Base-by-base conservation (phyloP, 1,140 invertebrate genomes). In the Tetramorium alpestre region DNA sequence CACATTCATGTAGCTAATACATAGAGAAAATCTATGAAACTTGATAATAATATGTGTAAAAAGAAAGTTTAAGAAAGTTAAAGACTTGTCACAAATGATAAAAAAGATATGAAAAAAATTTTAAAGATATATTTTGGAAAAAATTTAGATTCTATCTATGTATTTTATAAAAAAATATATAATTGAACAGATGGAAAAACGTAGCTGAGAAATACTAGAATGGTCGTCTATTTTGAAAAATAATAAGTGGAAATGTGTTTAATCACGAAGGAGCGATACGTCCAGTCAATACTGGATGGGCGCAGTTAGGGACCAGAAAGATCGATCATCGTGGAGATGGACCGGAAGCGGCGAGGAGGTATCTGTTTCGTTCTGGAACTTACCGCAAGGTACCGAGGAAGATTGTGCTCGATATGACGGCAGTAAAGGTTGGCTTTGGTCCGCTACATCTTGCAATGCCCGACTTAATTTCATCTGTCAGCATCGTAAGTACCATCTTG, bases 201-300 rank as follows among this genome's bases (percentile, higher is more conserved):
- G 1, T 62, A 62, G 28, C 16, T 70, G 18, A 70, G 25, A 65
- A 70, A 70, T 70, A 49, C 33, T 28, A 18, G n/a, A 60, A 60
- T 38, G 16, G 41, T 56, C 10, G 1, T 33, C 18, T 44, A 0
- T 5, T 10, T 58, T 11, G 0, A 1, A 62, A 49, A 49, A 78
- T 60, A 77, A 77, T 62, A 13, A 44, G 47, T 47, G 4, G 47
- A 60, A 81, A 38, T 64, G 56, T 18, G 18, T 4, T 84, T 62
- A 11, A 44, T 82, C 11, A 3, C 7, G 16, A 94, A 97, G 98
- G 89, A 98, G 97, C 93, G 98, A 99, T 94, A 97, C 98, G 2
- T 98, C 97, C 91, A 98, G 98, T 64, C 98, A 99, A 91, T 99
- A 99, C 93, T 99, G 98, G 98, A 98, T 99, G 97, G 98, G 98